phyloP scores from a whole-genome alignment of 1,140 invertebrate species.

The Caenorhabditis latens region DNA sequence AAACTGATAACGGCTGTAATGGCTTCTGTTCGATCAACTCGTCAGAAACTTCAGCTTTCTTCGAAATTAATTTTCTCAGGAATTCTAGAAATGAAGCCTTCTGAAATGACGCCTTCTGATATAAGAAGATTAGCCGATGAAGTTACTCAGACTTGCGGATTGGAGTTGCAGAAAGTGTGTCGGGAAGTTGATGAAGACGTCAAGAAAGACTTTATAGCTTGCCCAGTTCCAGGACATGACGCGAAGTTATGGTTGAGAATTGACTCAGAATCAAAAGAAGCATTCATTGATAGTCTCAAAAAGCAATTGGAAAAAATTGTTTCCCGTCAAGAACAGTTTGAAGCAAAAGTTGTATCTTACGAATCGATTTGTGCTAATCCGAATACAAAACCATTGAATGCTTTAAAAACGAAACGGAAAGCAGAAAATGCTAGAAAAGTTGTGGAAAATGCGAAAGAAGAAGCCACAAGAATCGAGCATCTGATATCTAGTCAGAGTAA shows the following conservation, averaged over 20 bases:
- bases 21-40: constrained; percentile 41
- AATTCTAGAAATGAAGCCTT: not conserved
- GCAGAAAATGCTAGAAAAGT: constrained; percentile 48
- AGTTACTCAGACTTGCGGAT: constrained; percentile 1
- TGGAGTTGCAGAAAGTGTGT: constrained; percentile 37
- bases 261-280: constrained; percentile 7
- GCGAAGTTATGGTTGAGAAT: constrained; percentile 59
- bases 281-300: constrained; percentile 54
- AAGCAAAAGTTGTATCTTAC: constrained; percentile 41
- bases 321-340: constrained; percentile 49
- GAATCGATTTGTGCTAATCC: constrained; percentile 36
- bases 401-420: not conserved
- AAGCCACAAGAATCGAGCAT: constrained; percentile 1
- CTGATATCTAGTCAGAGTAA: constrained; percentile 2
- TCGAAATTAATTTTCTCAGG: constrained; percentile 33
- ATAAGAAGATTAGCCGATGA: not conserved
- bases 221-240: constrained; percentile 46
- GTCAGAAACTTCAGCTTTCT: constrained; percentile 43
- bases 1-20: not conserved
- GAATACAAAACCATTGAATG: constrained; percentile 16
- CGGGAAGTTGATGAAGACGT: constrained; percentile 11
- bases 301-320: constrained; percentile 54
- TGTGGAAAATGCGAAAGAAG: constrained; percentile 30
- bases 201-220: constrained; percentile 41
- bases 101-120: constrained; percentile 5